Evolutionary conservation across 2,888 invertebrate genomes (phyloP).

Genomic region (Acanthosepion lycidas): DNA sequence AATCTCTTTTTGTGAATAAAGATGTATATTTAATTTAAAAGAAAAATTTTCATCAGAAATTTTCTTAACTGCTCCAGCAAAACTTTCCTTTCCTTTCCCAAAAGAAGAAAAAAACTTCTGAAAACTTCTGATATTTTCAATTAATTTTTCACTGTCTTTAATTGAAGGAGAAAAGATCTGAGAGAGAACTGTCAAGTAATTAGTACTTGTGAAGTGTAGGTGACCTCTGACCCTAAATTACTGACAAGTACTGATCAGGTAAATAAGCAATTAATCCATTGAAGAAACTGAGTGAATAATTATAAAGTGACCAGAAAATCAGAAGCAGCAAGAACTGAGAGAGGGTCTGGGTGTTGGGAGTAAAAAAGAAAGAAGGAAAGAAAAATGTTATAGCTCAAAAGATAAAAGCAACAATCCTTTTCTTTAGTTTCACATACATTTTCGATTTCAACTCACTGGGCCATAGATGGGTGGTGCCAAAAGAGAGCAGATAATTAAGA

Average conservation of each 20-base stretch:
- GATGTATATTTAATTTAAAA: neutral
- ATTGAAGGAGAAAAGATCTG: conserved; percentile 42
- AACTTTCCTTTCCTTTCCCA: neutral
- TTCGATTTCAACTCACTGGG: neutral
- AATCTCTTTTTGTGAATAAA: too few relatives aligned
- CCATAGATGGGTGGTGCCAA: neutral
- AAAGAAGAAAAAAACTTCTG: neutral
- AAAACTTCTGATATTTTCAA: conserved; percentile 44
- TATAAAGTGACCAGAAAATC: conserved; percentile 43
- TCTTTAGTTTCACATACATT: neutral
- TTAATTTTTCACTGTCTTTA: conserved; percentile 34
- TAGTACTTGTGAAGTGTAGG: conserved; percentile 45
- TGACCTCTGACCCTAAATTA: conserved; percentile 43
- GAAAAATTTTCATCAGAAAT: neutral
- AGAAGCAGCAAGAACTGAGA: neutral
- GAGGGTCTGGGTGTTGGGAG: neutral
- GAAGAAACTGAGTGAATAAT: conserved; percentile 41
- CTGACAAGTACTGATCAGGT: conserved; percentile 45
- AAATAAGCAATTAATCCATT: conserved; percentile 47
- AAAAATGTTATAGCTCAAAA: neutral
- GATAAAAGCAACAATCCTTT: neutral
- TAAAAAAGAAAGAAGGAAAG: neutral
- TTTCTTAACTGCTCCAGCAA: neutral
- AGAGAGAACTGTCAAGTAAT: conserved; percentile 39
- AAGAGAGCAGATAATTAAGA: neutral